Percentiles rank a stretch among this genome's conserved stretches.
Conservation (phyloP, 2,797 vertebrate species). For the Crenuchus spilurus region DNA sequence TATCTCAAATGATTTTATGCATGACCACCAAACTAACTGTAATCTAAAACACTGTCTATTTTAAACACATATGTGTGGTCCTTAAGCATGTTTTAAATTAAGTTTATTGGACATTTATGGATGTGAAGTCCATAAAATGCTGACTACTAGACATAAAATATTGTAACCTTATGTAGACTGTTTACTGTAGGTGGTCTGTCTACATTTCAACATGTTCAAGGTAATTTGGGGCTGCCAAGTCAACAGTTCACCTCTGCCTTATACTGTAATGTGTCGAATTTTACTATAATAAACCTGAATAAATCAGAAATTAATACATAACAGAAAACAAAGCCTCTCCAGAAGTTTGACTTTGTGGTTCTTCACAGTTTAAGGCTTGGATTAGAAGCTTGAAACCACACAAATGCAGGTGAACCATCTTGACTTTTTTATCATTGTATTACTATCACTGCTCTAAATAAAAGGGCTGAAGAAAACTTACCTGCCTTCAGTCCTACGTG, state of each 20-base stretch:
- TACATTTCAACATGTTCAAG: constrained; percentile 12
- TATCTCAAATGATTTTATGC: constrained; percentile 59
- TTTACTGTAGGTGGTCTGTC: too few relatives aligned
- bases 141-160: constrained; percentile 11
- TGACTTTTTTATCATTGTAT: constrained; percentile 36
- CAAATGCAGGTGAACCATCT: constrained; percentile 4
- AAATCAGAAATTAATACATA: neutral
- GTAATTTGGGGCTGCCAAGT: constrained; percentile 27
- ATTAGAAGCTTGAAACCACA: neutral
- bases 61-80: constrained; percentile 27
- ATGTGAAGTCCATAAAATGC: constrained; percentile 30
- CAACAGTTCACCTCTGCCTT: constrained; percentile 1
- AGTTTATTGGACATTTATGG: constrained; percentile 42
- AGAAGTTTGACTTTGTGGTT: constrained; percentile 7
- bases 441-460: constrained; percentile 10
- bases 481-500: constrained; percentile 70
- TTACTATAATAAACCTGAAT: constrained; percentile 14
- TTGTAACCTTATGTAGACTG: neutral
- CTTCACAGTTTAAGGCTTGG: constrained; percentile 18
- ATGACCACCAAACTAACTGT: constrained; percentile 49
- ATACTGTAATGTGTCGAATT: constrained; percentile 17
- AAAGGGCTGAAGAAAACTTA: constrained; percentile 64
- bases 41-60: constrained; percentile 50
- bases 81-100: constrained; percentile 19
- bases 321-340: neutral